Base-by-base conservation (phyloP, 2,797 vertebrate species). In the Fratercula arctica region DNA sequence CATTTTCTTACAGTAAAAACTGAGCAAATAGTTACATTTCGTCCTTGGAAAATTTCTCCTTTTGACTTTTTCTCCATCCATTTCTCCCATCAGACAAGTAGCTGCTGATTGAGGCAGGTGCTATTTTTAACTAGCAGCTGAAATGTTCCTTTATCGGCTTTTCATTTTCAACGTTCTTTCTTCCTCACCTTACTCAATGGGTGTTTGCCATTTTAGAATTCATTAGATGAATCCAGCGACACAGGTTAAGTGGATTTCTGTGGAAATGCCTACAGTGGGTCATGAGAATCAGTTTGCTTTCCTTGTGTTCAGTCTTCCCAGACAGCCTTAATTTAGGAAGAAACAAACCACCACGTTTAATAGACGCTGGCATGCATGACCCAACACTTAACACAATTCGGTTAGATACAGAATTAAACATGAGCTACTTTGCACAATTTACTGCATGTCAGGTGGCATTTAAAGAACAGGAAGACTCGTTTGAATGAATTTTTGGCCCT, bases 361-460 rank as follows among this genome's bases (percentile, higher is more conserved):
- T 60, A 91, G 87, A 82, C 16, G 45, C 19, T 53, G 73, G 48
- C 33, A 66, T 39, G 24, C 31, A 61, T 28, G 63, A 87, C 50
- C 70, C 48, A 53, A 46, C 10, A 25, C 53, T 79, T 68, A 63
- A 72, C 61, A 73, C 33, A 67, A 83, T 74, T 87, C 3, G 3
- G 33, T 80, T 81, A 84, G 18, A 72, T 89, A 61, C 0, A 0
- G 75, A 96, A 88, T 90, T 69, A 95, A 95, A 75, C 54, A 76
- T 50, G 24, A 90, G 46, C 35, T 93, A 70, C 43, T 95, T 94
- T 87, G 67, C 51, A 81, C 72, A 87, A 54, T 57, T 80, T 96
- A 82, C 68, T 84, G 61, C 37, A 59, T 7, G 17, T 76, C 81
- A 92, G 63, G 57, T 64, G 35, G 80, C 33, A 74, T 50, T 35